Percentiles rank a stretch among this genome's conserved stretches.
These are phyloP conservation scores for Drosophila kurseongensis DNA, from an alignment of 1,140 invertebrate species.

Conservation along the genomic window DNA sequence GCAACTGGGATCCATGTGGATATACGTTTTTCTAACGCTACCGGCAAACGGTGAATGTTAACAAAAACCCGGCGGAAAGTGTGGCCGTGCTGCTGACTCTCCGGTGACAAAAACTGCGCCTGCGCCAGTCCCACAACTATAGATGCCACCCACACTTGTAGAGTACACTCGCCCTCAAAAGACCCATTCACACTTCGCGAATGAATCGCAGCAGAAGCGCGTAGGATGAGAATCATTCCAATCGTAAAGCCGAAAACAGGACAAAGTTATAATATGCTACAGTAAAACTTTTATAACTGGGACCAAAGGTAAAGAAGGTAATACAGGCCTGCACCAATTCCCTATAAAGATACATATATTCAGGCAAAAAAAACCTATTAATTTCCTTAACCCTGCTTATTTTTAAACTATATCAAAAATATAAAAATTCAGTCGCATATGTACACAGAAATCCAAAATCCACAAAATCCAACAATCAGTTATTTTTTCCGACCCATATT, in stretches of 20 bases:
- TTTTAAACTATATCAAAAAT: too few species aligned
- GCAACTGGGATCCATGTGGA: constrained; percentile 10
- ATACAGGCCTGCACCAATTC: neutral
- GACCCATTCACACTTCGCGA: neutral
- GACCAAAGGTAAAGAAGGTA: neutral
- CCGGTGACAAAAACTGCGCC: constrained; percentile 20
- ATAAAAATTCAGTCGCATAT: too few species aligned
- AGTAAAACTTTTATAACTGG: neutral
- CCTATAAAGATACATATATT: too few species aligned
- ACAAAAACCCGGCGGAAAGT: constrained; percentile 20
- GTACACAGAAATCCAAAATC: too few species aligned
- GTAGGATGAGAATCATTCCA: neutral
- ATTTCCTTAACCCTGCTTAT: too few species aligned
- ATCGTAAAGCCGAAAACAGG: neutral
- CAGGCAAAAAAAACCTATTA: too few species aligned
- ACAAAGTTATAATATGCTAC: neutral
- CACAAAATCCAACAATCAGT: too few species aligned
- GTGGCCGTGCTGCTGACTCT: constrained; percentile 10
- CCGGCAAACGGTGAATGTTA: constrained; percentile 45
- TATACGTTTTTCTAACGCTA: constrained; percentile 17
- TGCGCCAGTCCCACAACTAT: constrained; percentile 19
- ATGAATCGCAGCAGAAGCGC: constrained; percentile 1
- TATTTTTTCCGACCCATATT: too few species aligned
- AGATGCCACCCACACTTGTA: constrained; percentile 27
- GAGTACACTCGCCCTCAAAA: neutral